Conservation (phyloP, 2,797 vertebrate species). For the Epinephelus malabaricus region DNA sequence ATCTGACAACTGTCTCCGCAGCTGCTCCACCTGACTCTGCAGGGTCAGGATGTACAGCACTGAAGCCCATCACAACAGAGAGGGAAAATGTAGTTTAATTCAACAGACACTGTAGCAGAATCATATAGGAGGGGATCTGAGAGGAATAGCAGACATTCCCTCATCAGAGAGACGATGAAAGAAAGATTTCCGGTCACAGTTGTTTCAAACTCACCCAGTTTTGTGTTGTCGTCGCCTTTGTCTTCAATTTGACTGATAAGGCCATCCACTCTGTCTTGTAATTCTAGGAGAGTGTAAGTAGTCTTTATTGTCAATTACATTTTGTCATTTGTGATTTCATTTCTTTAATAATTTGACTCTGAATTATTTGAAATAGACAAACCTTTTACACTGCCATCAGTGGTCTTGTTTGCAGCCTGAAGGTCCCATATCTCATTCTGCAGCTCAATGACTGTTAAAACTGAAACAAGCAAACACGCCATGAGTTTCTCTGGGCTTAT, state of each 20-base stretch:
- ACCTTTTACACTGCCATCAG: neutral
- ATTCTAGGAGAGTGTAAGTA: constrained; percentile 25
- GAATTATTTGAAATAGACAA: neutral
- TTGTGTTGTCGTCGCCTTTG: constrained; percentile 1
- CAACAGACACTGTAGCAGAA: neutral
- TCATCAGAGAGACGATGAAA: neutral
- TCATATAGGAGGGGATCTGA: too few species aligned
- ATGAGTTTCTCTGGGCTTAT: neutral
- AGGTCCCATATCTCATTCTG: constrained; percentile 38
- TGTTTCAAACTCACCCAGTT: constrained; percentile 57
- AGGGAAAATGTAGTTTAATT: neutral
- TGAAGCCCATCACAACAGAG: constrained; percentile 37
- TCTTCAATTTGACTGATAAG: constrained; percentile 9
- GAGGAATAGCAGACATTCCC: too few species aligned
- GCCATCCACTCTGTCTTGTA: constrained; percentile 40
- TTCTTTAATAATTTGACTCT: neutral
- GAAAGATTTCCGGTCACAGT: too few species aligned
- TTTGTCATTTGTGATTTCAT: neutral
- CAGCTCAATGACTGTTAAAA: constrained; percentile 55
- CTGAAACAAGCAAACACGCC: constrained; percentile 50
- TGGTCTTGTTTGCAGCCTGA: neutral
- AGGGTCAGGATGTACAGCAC: constrained; percentile 53
- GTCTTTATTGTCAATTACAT: neutral
- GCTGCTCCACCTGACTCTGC: constrained; percentile 53
- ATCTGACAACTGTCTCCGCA: constrained; percentile 35